Percentiles rank a stretch among this genome's conserved stretches.
phyloP scores from a whole-genome alignment of 2,113 vertebrate species.

The Crotalus horridus region DNA sequence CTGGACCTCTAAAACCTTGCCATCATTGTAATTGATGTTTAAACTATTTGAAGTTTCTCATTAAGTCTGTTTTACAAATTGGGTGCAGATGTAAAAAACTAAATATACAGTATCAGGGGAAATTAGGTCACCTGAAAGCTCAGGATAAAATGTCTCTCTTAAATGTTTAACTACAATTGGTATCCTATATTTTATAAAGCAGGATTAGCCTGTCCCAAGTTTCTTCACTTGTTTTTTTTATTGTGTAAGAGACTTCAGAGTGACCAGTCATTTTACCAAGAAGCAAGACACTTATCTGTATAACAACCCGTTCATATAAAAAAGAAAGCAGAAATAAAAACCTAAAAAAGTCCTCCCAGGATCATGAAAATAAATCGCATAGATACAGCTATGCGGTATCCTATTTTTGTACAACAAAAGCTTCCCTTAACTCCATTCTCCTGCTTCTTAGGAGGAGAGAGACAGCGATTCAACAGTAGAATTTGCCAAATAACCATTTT shows the following conservation, averaged over 20 bases:
- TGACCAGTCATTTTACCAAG: constrained; percentile 45
- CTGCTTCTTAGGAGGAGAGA: neutral
- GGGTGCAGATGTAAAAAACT: constrained; percentile 79
- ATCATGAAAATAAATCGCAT: constrained; percentile 20
- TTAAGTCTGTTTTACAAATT: constrained; percentile 83
- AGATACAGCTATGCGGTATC: neutral
- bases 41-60: constrained; percentile 90
- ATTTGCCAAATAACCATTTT: neutral
- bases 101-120: constrained; percentile 71
- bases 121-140: constrained; percentile 74
- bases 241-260: constrained; percentile 36
- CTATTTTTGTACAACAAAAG: neutral
- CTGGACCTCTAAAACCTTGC: constrained; percentile 82
- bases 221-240: constrained; percentile 52
- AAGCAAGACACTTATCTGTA: constrained; percentile 21
- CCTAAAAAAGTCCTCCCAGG: neutral
- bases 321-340: constrained; percentile 23
- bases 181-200: constrained; percentile 58
- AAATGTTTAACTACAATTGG: constrained; percentile 60
- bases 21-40: constrained; percentile 87
- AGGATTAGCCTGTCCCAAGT: constrained; percentile 36
- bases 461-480: neutral
- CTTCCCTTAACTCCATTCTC: constrained; percentile 9
- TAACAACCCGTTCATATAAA: constrained; percentile 2
- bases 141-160: constrained; percentile 66